Evolutionary conservation across 2,113 vertebrate genomes (phyloP).

Genomic region (Aspidoscelis tigris): DNA sequence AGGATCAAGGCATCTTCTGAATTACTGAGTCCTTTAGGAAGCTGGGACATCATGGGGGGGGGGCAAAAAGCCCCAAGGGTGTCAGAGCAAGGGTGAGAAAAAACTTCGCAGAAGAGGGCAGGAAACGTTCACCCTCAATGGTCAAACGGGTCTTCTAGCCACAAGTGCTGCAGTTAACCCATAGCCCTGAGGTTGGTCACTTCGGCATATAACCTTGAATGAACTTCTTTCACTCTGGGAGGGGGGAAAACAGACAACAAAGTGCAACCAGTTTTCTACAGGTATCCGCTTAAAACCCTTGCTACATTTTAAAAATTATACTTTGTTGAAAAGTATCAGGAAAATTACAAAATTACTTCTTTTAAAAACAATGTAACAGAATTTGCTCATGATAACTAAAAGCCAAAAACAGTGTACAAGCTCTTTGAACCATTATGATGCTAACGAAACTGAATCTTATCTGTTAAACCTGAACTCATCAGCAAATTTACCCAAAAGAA

Average conservation of each 20-base stretch:
- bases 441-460: not conserved
- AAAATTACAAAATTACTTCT: not conserved
- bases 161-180: accelerated
- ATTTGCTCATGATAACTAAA: not conserved
- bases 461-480: not conserved
- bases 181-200: not conserved
- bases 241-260: not conserved
- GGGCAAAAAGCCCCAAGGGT: not conserved
- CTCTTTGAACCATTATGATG: not conserved
- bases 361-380: not conserved
- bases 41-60: not conserved
- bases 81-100: not conserved
- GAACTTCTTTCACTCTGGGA: constrained; percentile 33
- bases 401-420: not conserved
- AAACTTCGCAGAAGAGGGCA: not conserved
- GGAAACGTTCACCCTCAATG: too few species aligned
- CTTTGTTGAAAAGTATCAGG: not conserved
- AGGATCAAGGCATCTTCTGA: too few species aligned
- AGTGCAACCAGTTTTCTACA: constrained; percentile 30
- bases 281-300: constrained; percentile 2
- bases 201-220: constrained; percentile 20
- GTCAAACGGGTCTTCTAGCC: not conserved
- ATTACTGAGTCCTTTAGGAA: not conserved
- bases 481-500: not conserved
- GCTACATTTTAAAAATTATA: not conserved